A percentile compares a stretch with the other conserved stretches of the same genome.
Evolutionary conservation across 2,888 invertebrate species (phyloP).

Genomic region (Dryomyza anilis): DNA sequence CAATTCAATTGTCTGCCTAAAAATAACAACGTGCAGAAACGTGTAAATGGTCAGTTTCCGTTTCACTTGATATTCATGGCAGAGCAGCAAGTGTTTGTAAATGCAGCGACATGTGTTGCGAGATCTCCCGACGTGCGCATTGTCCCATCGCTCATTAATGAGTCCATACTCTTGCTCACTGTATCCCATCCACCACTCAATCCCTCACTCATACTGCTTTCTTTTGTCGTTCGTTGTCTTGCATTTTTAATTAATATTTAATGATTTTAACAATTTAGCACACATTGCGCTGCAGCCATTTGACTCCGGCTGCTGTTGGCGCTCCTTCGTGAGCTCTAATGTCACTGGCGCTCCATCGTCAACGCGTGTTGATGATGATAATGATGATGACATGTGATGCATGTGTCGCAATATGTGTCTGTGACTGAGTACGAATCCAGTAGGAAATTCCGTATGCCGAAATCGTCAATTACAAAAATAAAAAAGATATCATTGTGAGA

Average conservation of each 20-base stretch:
- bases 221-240: constrained; percentile 29
- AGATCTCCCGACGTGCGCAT: too few species aligned
- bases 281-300: constrained; percentile 30
- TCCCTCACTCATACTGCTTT: too few species aligned
- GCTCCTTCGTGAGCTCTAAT: background rate
- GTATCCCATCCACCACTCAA: too few species aligned
- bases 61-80: too few species aligned
- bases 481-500: background rate
- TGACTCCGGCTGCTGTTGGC: background rate
- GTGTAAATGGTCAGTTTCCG: too few species aligned
- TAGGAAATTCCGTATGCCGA: background rate
- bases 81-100: too few species aligned
- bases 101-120: too few species aligned
- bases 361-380: constrained; percentile 13
- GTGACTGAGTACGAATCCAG: background rate
- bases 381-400: constrained; percentile 15
- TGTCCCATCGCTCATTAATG: too few species aligned
- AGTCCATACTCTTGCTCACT: too few species aligned
- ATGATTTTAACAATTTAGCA: constrained; percentile 41
- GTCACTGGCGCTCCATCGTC: background rate
- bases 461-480: background rate
- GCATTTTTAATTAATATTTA: constrained; percentile 42
- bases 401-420: background rate
- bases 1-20: too few species aligned
- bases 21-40: too few species aligned